Percentiles rank a stretch among this genome's conserved stretches.
Evolutionary conservation across 2,797 vertebrate genomes (phyloP).

Genomic region (Heteromormyrus szaboi): DNA sequence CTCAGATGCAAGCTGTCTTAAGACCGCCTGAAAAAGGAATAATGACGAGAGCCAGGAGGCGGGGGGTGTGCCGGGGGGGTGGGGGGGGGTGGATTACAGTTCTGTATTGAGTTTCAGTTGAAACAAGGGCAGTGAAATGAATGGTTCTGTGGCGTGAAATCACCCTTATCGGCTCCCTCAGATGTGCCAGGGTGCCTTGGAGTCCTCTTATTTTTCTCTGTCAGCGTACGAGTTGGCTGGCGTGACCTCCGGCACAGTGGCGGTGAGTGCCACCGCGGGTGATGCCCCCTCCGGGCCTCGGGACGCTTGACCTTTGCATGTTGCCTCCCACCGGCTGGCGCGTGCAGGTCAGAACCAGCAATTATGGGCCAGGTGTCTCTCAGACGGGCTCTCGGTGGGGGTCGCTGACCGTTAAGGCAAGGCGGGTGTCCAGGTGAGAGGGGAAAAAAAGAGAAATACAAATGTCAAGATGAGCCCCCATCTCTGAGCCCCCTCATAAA

Average conservation of each 20-base stretch:
- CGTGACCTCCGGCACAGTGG: constrained; percentile 29
- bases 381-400: not conserved
- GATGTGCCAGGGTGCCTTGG: constrained; percentile 26
- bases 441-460: not conserved
- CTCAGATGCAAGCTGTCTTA: constrained; percentile 26
- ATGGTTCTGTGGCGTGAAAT: constrained; percentile 33
- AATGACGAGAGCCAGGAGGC: constrained; percentile 13
- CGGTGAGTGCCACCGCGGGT: not conserved
- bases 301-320: not conserved
- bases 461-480: not conserved
- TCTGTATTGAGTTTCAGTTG: constrained; percentile 24
- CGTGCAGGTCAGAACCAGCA: not conserved
- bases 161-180: constrained; percentile 30
- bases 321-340: not conserved
- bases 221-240: constrained; percentile 28
- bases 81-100: constrained; percentile 15
- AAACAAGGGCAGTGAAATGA: constrained; percentile 34
- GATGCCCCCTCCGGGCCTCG: not conserved
- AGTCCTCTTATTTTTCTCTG: constrained; percentile 33
- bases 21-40: not conserved
- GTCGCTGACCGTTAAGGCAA: not conserved
- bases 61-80: too few species aligned
- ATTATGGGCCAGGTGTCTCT: not conserved
- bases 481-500: not conserved
- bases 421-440: not conserved